phyloP scores from a whole-genome alignment of 2,797 vertebrate genomes.

The Smutsia gigantea region DNA sequence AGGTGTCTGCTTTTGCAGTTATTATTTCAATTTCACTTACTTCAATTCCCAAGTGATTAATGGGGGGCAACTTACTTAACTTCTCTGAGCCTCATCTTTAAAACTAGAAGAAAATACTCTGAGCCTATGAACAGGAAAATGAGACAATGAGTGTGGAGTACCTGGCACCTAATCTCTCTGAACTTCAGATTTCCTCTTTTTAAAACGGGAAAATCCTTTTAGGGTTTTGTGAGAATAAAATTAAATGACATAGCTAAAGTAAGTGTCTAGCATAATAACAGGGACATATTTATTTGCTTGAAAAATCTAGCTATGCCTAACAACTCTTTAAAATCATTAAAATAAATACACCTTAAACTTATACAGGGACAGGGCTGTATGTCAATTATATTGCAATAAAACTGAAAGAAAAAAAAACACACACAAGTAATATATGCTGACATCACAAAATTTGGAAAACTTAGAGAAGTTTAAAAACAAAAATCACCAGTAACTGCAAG shows the following conservation, averaged over 20 bases:
- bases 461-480: background rate
- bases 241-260: background rate
- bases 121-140: background rate
- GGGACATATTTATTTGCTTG: background rate
- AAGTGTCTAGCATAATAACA: background rate
- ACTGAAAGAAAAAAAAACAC: background rate
- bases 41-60: background rate
- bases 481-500: background rate
- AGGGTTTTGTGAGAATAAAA: background rate
- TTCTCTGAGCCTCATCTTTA: background rate
- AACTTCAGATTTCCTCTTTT: constrained; percentile 1
- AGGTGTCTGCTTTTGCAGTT: too few species aligned
- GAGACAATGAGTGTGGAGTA: background rate
- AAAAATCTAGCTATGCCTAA: background rate
- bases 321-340: background rate
- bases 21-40: background rate
- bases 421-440: background rate
- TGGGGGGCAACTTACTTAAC: background rate
- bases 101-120: background rate
- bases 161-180: background rate
- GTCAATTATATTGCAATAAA: background rate
- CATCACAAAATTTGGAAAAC: background rate
- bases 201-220: background rate
- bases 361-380: background rate
- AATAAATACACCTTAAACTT: background rate